phyloP scores from a whole-genome alignment of 2,888 invertebrate species.

The Chrysomela aeneicollis region DNA sequence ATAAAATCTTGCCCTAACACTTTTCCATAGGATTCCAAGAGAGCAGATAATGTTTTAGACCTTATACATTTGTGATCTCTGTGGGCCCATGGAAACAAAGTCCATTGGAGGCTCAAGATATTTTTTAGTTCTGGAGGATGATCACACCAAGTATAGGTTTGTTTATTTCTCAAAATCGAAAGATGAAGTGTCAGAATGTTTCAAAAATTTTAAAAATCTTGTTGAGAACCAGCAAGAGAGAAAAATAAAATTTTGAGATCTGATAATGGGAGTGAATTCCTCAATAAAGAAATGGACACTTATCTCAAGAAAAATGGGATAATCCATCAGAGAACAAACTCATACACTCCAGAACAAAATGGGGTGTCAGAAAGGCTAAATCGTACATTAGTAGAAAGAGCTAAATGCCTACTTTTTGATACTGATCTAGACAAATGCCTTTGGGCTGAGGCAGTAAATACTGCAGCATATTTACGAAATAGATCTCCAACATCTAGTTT shows the following conservation, averaged over 20 bases:
- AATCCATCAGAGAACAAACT: constrained; percentile 20
- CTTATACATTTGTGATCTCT: constrained; percentile 32
- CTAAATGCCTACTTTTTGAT: constrained; percentile 46
- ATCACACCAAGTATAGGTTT: neutral
- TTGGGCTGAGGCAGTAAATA: constrained; percentile 47
- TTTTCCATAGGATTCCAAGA: constrained; percentile 37
- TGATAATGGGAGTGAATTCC: constrained; percentile 19
- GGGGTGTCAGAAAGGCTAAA: constrained; percentile 44
- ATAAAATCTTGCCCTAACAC: too few relatives aligned
- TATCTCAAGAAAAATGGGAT: constrained; percentile 11
- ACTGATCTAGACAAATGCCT: constrained; percentile 38
- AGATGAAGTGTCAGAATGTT: neutral
- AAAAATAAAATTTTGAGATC: constrained; percentile 30
- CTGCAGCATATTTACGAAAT: constrained; percentile 45
- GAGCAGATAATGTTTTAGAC: constrained; percentile 29
- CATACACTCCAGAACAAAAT: constrained; percentile 33
- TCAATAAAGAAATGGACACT: neutral
- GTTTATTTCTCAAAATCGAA: constrained; percentile 19
- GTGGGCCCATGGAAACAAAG: constrained; percentile 17
- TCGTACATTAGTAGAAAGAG: constrained; percentile 44
- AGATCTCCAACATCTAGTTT: constrained; percentile 30
- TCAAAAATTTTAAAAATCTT: constrained; percentile 27
- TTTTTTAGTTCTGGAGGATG: constrained; percentile 7
- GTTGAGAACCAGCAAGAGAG: constrained; percentile 31
- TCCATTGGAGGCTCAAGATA: constrained; percentile 20